Percentiles rank a stretch among this genome's conserved stretches.
phyloP scores from a whole-genome alignment of 2,113 vertebrate genomes.

The Eublepharis macularius region DNA sequence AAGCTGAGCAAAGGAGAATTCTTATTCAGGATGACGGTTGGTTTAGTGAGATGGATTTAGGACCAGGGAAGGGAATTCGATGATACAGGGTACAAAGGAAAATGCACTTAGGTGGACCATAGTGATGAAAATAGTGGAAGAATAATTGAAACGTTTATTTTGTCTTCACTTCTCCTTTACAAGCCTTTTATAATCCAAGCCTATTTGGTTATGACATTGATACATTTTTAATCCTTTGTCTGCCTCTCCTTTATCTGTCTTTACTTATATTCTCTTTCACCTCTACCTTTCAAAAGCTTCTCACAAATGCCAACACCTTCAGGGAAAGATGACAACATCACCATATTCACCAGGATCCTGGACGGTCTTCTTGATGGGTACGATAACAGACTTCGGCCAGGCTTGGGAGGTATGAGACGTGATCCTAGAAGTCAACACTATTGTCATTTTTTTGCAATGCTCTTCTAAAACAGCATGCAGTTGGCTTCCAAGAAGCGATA shows the following conservation, averaged over 20 bases:
- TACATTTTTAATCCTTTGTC: conserved; percentile 1
- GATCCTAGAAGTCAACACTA: accelerated
- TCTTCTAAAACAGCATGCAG: background rate
- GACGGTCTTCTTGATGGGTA: conserved; percentile 95
- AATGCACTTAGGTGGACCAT: background rate
- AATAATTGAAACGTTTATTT: background rate
- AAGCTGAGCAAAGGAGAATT: background rate
- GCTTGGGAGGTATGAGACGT: conserved; percentile 84
- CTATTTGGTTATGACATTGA: background rate
- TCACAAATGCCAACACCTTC: conserved; percentile 85
- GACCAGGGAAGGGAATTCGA: background rate
- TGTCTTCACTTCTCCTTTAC: background rate
- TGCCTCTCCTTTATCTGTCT: background rate
- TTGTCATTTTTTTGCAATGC: background rate
- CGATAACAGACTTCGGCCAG: conserved; percentile 93
- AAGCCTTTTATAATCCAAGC: background rate
- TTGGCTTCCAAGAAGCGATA: background rate
- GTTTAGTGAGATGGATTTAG: background rate
- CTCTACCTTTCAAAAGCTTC: conserved; percentile 74
- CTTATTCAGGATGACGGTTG: background rate
- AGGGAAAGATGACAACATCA: conserved; percentile 92
- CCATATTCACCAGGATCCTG: conserved; percentile 94
- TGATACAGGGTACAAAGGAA: background rate
- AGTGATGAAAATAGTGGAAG: background rate
- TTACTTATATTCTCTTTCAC: background rate